Percentiles rank a stretch among this genome's conserved stretches.
Conservation (phyloP, 2,113 vertebrate species). For the Pluvialis apricaria region DNA sequence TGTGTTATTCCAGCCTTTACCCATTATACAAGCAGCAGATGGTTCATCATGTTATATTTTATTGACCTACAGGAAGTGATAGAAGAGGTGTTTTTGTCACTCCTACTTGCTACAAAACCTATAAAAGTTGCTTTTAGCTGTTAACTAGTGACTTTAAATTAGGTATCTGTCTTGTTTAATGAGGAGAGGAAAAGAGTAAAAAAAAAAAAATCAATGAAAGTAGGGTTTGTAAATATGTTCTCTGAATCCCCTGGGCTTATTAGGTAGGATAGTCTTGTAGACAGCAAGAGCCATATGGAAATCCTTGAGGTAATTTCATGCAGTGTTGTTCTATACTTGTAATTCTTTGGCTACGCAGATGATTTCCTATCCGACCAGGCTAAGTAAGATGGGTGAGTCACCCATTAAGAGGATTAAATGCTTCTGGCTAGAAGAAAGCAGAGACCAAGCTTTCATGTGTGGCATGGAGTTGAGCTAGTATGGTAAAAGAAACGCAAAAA, state of each 20-base stretch:
- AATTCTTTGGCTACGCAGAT: slow-evolving; percentile 24
- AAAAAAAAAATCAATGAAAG: slow-evolving; percentile 5
- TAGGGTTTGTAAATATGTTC: slow-evolving; percentile 21
- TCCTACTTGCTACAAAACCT: slow-evolving; percentile 37
- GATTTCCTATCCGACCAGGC: slow-evolving; percentile 37
- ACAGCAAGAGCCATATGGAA: slow-evolving; percentile 3
- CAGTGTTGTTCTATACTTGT: slow-evolving; percentile 5
- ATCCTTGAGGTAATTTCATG: slow-evolving; percentile 56
- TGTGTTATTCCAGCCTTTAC: slow-evolving; percentile 36
- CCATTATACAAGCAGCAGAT: slow-evolving; percentile 41
- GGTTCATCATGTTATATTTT: slow-evolving; percentile 50
- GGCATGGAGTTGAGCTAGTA: neutral
- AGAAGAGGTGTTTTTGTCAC: slow-evolving; percentile 53
- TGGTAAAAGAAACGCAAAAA: slow-evolving; percentile 4
- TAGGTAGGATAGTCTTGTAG: slow-evolving; percentile 1
- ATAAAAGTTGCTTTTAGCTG: slow-evolving; percentile 31
- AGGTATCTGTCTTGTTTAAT: slow-evolving; percentile 40
- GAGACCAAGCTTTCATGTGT: slow-evolving; percentile 20
- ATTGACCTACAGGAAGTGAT: slow-evolving; percentile 44
- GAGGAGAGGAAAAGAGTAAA: neutral
- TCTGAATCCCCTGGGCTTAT: slow-evolving; percentile 19
- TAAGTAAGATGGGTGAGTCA: neutral
- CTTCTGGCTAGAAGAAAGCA: slow-evolving; percentile 20
- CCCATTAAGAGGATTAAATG: slow-evolving; percentile 52
- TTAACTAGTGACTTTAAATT: slow-evolving; percentile 27